These are phyloP conservation scores for Notospermus geniculatus DNA, from an alignment of 1,140 invertebrate species.

Conservation along the genomic window DNA sequence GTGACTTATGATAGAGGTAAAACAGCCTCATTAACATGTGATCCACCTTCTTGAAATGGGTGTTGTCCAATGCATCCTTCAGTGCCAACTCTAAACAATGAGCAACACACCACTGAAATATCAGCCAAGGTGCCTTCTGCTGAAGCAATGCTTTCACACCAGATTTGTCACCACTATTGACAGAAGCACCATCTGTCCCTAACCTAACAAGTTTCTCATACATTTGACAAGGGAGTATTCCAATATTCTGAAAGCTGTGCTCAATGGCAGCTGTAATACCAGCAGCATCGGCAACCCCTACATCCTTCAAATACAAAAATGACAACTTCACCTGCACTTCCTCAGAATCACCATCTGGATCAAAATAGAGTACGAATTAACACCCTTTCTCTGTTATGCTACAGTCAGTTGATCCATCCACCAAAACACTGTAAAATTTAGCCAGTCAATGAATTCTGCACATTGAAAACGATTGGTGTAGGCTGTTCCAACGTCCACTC, in stretches of 20 bases:
- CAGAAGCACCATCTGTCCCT: not conserved
- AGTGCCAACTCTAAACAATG: not conserved
- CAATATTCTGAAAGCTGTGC: not conserved
- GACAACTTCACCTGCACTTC: not conserved
- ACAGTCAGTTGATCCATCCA: not conserved
- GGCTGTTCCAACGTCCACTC: not conserved
- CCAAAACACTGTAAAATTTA: not conserved
- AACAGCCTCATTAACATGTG: constrained; percentile 1
- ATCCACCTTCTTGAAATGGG: not conserved
- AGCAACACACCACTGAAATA: constrained; percentile 1
- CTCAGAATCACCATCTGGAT: not conserved
- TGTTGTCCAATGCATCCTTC: not conserved
- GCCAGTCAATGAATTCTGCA: not conserved
- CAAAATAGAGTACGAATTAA: not conserved
- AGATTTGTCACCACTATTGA: not conserved
- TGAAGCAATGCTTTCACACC: not conserved
- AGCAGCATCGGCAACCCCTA: not conserved
- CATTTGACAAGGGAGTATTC: not conserved
- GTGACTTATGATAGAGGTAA: too few species aligned
- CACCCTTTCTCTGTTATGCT: not conserved
- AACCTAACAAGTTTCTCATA: not conserved
- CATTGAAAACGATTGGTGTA: not conserved
- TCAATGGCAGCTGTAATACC: not conserved
- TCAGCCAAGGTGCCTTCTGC: not conserved
- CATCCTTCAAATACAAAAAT: constrained; percentile 1